These are phyloP conservation scores for Dolichopus griseipennis DNA, from an alignment of 2,888 invertebrate genomes.

Conservation along the genomic window DNA sequence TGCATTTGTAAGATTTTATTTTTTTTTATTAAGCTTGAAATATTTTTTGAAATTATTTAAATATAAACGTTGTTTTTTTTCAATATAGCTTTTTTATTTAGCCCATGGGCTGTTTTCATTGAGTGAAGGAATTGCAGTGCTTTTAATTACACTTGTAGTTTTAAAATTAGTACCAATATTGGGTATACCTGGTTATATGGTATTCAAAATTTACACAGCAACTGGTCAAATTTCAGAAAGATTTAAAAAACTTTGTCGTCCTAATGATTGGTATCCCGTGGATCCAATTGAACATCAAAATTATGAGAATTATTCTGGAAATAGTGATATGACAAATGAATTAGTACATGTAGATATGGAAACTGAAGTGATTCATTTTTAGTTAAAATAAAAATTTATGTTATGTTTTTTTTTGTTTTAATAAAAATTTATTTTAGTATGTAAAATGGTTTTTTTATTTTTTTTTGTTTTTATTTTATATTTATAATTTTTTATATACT, in stretches of 20 bases:
- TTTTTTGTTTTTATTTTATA: too few relatives aligned
- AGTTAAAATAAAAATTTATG: background rate
- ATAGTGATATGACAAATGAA: conserved; percentile 35
- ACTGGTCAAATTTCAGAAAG: conserved; percentile 30
- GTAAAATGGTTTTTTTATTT: too few relatives aligned
- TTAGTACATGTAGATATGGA: conserved; percentile 27
- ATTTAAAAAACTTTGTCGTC: conserved; percentile 30
- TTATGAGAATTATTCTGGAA: conserved; percentile 34
- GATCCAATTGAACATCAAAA: conserved; percentile 32
- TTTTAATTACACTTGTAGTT: conserved; percentile 17
- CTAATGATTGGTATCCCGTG: conserved; percentile 40
- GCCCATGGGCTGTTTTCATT: background rate
- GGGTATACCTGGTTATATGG: conserved; percentile 33
- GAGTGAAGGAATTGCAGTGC: background rate
- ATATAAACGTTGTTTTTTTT: background rate
- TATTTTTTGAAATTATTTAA: background rate
- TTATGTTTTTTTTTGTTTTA: too few relatives aligned
- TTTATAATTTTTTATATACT: too few relatives aligned
- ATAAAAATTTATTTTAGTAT: too few relatives aligned
- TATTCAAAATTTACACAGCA: conserved; percentile 28
- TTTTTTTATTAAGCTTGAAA: background rate
- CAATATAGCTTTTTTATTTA: background rate
- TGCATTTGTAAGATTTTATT: conserved; percentile 26
- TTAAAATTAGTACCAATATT: conserved; percentile 31
- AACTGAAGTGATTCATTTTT: conserved; percentile 14